These are phyloP conservation scores for Acleris literana DNA, from an alignment of 2,888 invertebrate genomes.

Conservation along the genomic window DNA sequence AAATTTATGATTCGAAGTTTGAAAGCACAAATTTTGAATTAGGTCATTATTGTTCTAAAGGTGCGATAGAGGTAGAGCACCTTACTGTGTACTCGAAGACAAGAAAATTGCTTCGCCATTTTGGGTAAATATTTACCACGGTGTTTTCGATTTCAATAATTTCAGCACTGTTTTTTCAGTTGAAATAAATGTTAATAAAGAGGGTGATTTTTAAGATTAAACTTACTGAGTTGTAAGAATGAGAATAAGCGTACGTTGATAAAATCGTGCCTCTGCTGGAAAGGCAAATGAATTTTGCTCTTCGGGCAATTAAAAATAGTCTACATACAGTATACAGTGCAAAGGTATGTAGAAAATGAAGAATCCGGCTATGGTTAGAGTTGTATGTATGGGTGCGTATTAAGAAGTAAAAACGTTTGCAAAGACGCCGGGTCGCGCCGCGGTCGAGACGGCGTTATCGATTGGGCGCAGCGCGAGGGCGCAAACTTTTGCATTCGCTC, in stretches of 20 bases:
- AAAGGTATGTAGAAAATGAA: too few species aligned
- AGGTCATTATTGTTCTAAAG: too few species aligned
- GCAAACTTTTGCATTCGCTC: conserved; percentile 70
- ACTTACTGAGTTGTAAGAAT: not conserved
- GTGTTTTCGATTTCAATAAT: conserved; percentile 2
- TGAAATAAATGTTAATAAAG: not conserved
- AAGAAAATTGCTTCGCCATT: conserved; percentile 4
- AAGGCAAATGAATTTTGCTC: not conserved
- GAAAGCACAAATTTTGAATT: too few species aligned
- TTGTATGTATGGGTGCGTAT: conserved; percentile 6
- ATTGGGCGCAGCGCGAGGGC: conserved; percentile 65
- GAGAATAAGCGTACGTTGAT: not conserved
- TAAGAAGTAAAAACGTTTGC: conserved; percentile 21
- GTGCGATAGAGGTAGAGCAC: too few species aligned
- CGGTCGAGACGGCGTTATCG: conserved; percentile 73
- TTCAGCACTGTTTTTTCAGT: conserved; percentile 4
- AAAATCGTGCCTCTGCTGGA: not conserved
- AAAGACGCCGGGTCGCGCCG: conserved; percentile 43
- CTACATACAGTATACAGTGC: too few species aligned
- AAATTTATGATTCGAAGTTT: too few species aligned
- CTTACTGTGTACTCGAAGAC: not conserved
- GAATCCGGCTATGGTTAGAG: not conserved
- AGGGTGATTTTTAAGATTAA: not conserved
- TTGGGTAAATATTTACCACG: not conserved
- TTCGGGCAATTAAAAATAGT: not conserved